Base-by-base conservation (phyloP, 2,113 vertebrate genomes). In the Ochotona curzoniae region DNA sequence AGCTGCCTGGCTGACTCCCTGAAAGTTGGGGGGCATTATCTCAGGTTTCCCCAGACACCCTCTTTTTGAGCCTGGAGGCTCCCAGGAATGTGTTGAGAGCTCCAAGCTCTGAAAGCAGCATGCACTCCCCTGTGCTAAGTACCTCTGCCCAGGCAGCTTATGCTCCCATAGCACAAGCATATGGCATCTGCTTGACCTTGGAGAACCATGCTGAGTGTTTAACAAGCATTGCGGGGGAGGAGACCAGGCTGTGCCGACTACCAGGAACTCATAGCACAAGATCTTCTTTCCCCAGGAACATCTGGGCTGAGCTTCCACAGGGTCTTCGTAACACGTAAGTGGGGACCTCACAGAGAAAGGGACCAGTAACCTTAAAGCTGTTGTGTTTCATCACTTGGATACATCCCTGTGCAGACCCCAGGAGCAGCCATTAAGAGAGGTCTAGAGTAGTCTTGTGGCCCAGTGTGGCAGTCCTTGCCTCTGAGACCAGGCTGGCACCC, bases 121-220 rank as follows among this genome's bases (percentile, higher is more conserved):
- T 81, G 76, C 69, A 91, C n/a, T 20, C 94, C 74, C 63, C 67
- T 30, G 79, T 88, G 94, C 93, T 94, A 94, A 96, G 61, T 57
- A 75, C 87, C 67, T 87, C 93, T 85, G 84, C n/a, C 87, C 89
- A 83, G 81, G 91, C 95, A 82, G 71, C 84, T 89, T 93, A 93
- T 75, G 79, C 90, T 94, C 93, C 89, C 70, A 74, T 82, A 83
- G 54, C 47, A 15, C 8, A 66, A 96, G 60, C 97, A 95, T 96
- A 97, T 93, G 93, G 94, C 84, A 51, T 79, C 73, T 26, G 69
- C 60, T 23, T 32, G 84, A 84, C 87, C 83, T 57, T 73, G 44
- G 71, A 86, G 83, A 91, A 71, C 76, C 95, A 69, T n/a, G 85
- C 95, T 96, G 95, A 85, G 91, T 69, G 57, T 81, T 83, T 91